Conservation (phyloP, 2,888 invertebrate genomes). For the Tiphia femorata region DNA sequence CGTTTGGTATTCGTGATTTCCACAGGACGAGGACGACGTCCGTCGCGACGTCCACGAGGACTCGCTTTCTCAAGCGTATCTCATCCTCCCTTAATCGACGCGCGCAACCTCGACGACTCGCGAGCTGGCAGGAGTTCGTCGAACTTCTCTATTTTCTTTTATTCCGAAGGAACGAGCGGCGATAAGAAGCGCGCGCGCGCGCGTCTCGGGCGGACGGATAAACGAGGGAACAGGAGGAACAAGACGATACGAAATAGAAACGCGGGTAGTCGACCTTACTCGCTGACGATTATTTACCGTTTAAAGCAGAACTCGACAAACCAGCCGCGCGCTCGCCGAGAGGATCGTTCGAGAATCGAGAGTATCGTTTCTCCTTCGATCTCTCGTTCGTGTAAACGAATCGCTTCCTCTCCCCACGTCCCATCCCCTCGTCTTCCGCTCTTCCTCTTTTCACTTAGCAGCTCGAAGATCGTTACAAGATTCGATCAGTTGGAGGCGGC, state of each 20-base stretch:
- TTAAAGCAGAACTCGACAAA: background rate
- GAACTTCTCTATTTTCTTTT: too few species aligned
- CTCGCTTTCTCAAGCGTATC: too few species aligned
- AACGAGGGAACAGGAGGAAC: background rate
- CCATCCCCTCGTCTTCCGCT: background rate
- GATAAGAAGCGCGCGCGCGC: too few species aligned
- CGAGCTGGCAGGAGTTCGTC: background rate
- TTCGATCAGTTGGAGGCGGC: constrained; percentile 29
- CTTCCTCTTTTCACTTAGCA: constrained; percentile 12
- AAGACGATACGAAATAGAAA: constrained; percentile 2
- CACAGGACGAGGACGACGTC: too few species aligned
- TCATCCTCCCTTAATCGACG: too few species aligned
- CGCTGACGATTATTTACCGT: constrained; percentile 1
- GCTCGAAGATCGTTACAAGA: constrained; percentile 36
- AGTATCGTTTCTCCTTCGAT: background rate
- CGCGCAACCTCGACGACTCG: background rate
- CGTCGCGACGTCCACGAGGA: too few species aligned
- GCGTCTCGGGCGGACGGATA: background rate
- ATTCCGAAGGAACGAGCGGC: too few species aligned
- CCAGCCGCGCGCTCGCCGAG: background rate
- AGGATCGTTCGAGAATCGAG: background rate
- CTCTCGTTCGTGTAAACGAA: constrained; percentile 8
- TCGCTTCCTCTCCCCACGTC: background rate
- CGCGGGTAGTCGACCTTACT: background rate
- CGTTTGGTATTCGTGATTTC: too few species aligned